A percentile compares a stretch with the other conserved stretches of the same genome.
Evolutionary conservation across 2,113 vertebrate species (phyloP).

Genomic region (Pungitius pungitius): DNA sequence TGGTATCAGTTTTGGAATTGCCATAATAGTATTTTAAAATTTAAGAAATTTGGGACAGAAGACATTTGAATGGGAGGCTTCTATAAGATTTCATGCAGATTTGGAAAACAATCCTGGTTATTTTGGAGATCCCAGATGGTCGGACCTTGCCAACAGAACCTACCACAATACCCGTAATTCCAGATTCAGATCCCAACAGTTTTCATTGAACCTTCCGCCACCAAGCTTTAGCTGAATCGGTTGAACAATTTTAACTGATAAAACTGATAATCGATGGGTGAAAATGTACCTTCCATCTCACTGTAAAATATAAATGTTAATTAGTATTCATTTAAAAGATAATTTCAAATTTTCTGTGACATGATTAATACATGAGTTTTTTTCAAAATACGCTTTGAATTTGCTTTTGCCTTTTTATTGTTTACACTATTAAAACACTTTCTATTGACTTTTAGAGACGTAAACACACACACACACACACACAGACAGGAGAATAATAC

Average conservation of each 20-base stretch:
- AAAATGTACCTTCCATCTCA: background rate
- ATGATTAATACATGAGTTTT: background rate
- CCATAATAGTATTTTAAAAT: background rate
- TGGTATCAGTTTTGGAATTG: background rate
- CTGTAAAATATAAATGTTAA: background rate
- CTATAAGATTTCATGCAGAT: background rate
- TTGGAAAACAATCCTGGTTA: constrained; percentile 8
- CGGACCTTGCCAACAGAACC: background rate
- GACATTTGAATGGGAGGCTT: background rate
- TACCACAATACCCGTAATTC: background rate
- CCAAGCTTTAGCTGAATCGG: background rate
- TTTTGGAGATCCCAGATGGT: background rate
- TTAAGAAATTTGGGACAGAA: background rate
- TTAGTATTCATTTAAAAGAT: background rate
- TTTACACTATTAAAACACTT: constrained; percentile 19
- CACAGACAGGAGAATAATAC: background rate
- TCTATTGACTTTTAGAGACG: constrained; percentile 7
- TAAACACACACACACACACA: too few relatives aligned
- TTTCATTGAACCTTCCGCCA: background rate
- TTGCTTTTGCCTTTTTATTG: background rate
- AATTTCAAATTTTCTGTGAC: background rate
- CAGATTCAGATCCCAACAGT: background rate
- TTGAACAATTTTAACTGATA: background rate
- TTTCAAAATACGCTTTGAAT: background rate
- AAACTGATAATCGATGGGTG: background rate